Evolutionary conservation across 2,797 vertebrate genomes (phyloP), one percentile per base, ranked within the genome.

Genomic region (Rhinoraja longicauda): DNA sequence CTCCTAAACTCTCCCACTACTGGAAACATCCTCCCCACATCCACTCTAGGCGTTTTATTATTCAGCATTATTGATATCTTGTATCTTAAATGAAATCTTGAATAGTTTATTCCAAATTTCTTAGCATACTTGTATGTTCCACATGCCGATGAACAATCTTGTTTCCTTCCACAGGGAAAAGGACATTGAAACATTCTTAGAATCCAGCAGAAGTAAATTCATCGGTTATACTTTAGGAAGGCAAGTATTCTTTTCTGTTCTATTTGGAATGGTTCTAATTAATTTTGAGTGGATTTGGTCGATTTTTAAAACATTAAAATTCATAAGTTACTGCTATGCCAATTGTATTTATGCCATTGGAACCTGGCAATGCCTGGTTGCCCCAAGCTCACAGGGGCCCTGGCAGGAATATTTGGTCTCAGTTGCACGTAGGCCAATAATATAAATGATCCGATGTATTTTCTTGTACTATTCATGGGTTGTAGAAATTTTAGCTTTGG

Each of bases 171-270:
- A 94, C 95, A 99, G 99, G 93, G 99, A 99, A 95, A 99, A 99
- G 93, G 99, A 99, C 95, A 99, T 99, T 2, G 99, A 99, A 96
- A 98, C 98, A 95, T 99, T 99, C 95, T 96, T 99, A 73, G 99
- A 99, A 93, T 98, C 98, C 90, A 99, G 99, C 95, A 97, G 99
- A 95, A 99, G 98, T 97, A 99, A 99, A 96, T 99, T 99, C 95
- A 99, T 99, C 0, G 99, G 99, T 90, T 99, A 99, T 95, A 99
- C 98, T 0, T 97, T 99, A 45, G 99, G 99, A 95, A 98, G 96
- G 99, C 99, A 94, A 95, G 97, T 95, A 9, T 32, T 21, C 29
- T 15, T 8, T 81, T 93, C 45, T 77, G 1, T 93, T n/a, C 2
- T 13, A 17, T 36, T 67, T n/a, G 1, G 19, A 36, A 36, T 64